Evolutionary conservation across 2,113 vertebrate genomes (phyloP), one percentile per base, ranked within the genome.

Genomic region (Columba livia): DNA sequence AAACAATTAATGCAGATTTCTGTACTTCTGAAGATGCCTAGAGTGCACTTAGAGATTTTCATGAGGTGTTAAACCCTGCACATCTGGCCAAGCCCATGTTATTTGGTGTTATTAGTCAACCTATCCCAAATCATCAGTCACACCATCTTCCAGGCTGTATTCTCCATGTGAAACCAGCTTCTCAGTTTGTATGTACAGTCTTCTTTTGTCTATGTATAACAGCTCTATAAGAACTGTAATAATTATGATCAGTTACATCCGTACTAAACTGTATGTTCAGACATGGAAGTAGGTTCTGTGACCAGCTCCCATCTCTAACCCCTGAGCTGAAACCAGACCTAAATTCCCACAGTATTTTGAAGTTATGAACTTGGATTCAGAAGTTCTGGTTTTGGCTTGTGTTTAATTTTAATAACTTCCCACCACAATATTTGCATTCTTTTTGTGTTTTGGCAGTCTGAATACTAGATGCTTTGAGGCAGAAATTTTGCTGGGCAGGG

Each of bases 1-100:
- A 93, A 95, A 61, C 60, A 78, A 77, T 78, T 88, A 90, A 88
- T 88, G 48, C 70, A 93, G 90, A 86, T 88, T 73, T 84, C 65
- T 80, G 26, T 78, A 28, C 26, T 85, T 79, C 31, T 66, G 44
- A 74, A 80, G 56, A 88, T 71, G 75, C 57, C 85, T 86, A 57
- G 58, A 92, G 73, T 85, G 53, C 73, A 86, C 84, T 80, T 70
- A 47, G 62, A 70, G 75, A 94, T 88, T 85, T 83, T 78, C 75
- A 89, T 50, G 56, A 88, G 36, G 56, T 51, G 26, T 88, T 75
- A 81, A 93, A 86, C 47, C 38, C 36, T 2, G 9, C 15, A 24
- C 12, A 64, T 42, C 42, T 71, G 53, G 85, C 29, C 42, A 88
- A 88, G 56, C 31, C 25, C 51, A 56, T 21, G 31, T 53, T 81